phyloP scores from a whole-genome alignment of 2,113 vertebrate genomes.

The Cyprinodon tularosa region DNA sequence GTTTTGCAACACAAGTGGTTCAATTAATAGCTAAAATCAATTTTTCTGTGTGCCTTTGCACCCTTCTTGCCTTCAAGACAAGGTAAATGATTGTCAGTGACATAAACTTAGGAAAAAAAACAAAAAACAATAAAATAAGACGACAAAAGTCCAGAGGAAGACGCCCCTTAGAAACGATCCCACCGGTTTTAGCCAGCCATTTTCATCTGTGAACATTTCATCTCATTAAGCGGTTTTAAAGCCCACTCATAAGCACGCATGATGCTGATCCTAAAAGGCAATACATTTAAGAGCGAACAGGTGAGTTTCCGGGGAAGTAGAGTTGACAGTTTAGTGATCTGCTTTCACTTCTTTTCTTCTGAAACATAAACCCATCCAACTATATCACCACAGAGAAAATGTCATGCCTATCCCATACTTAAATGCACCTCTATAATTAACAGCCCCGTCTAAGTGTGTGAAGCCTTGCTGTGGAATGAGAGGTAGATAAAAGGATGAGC shows the following conservation, averaged over 20 bases:
- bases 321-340: conserved; percentile 42
- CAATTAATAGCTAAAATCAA: conserved; percentile 43
- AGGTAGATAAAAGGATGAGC: conserved; percentile 71
- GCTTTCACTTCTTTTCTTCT: conserved; percentile 32
- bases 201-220: conserved; percentile 25
- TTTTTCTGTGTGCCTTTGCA: conserved; percentile 43
- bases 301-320: conserved; percentile 11
- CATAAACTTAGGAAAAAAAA: conserved; percentile 25
- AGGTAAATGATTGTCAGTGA: conserved; percentile 65
- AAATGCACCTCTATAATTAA: conserved; percentile 48
- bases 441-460: conserved; percentile 37
- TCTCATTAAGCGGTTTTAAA: conserved; percentile 42
- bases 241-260: conserved; percentile 27
- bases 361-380: conserved; percentile 10
- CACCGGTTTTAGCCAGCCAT: conserved; percentile 23
- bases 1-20: conserved; percentile 26
- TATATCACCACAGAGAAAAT: conserved; percentile 15
- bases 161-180: not conserved
- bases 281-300: conserved; percentile 20
- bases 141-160: conserved; percentile 15
- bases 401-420: conserved; percentile 28
- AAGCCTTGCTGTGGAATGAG: conserved; percentile 66
- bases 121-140: conserved; percentile 12
- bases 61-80: conserved; percentile 25
- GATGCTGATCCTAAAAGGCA: conserved; percentile 41